These are phyloP conservation scores for Noctilio leporinus DNA, from an alignment of 2,113 vertebrate genomes.

Conservation along the genomic window DNA sequence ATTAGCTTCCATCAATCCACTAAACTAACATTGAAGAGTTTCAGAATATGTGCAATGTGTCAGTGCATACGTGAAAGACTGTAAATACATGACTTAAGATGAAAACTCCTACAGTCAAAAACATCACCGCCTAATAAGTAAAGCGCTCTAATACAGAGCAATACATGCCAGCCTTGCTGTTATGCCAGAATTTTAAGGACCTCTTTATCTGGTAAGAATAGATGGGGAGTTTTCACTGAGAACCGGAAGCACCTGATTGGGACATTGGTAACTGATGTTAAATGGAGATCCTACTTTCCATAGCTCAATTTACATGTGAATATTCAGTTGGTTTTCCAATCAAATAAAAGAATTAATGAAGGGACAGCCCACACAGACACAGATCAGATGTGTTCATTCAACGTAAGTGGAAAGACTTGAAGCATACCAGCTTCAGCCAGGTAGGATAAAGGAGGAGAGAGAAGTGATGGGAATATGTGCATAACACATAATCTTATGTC, in stretches of 20 bases:
- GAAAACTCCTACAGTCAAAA: not conserved
- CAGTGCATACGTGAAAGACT: not conserved
- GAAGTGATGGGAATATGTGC: no score
- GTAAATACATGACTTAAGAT: not conserved
- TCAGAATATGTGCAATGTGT: not conserved
- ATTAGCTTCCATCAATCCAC: not conserved
- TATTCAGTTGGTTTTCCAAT: not conserved
- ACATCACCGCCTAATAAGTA: not conserved
- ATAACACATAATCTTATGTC: rapidly evolving
- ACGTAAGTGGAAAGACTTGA: rapidly evolving
- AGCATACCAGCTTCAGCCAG: not conserved
- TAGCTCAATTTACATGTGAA: not conserved
- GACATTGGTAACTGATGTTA: not conserved
- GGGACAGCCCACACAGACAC: not conserved
- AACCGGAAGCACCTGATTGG: not conserved
- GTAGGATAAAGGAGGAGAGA: no score
- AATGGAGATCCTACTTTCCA: not conserved
- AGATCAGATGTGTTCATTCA: not conserved
- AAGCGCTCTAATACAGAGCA: not conserved
- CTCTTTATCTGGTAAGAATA: not conserved
- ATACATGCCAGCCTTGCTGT: not conserved
- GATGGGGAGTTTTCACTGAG: not conserved
- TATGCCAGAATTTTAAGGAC: not conserved
- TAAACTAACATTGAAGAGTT: not conserved
- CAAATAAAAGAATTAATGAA: not conserved